Base-by-base conservation (phyloP, 2,797 vertebrate genomes). In the Austrolebias charrua region DNA sequence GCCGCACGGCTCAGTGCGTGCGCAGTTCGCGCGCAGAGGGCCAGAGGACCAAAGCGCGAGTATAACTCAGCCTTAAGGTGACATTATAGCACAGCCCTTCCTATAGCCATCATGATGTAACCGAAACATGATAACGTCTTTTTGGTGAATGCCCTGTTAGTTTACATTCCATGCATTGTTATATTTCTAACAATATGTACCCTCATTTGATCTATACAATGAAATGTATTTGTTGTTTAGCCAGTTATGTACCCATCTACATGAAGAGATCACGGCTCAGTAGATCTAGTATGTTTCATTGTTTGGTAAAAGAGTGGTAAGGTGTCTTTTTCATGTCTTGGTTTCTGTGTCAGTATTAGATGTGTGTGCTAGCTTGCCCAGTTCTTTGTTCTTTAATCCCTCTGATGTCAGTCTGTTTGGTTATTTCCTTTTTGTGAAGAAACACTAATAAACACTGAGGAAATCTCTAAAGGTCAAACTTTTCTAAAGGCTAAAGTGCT, bases 391-490 rank as follows among this genome's bases (percentile, higher is more conserved):
- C 47, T 55, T n/a, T 47, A 53, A 55, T 73, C 42, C 60, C 50
- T 78, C 63, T 63, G 56, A 55, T 76, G 52, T 76, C 66, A 57
- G 42, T 42, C 52, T 72, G 68, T 71, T 71, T 64, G 54, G 55
- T 69, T 82, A 71, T 55, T 40, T 60, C 42, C 48, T 66, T 47
- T 38, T 69, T 62, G 72, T 81, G 77, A 84, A 74, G 71, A 75
- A 76, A 80, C 79, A 81, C 71, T 56, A 60, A 60, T 60, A 78
- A 79, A 78, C 75, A 76, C 66, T 65, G 66, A 71, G 29, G 46
- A 65, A 69, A 33, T 64, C 73, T 83, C 77, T 45, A 51, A 82
- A 81, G 73, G 63, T 70, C 61, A 71, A 73, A 44, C 28, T 31
- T 72, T 74, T 65, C 62, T 73, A 65, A 49, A 57, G 52, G 64